Evolutionary conservation across 2,888 invertebrate genomes (phyloP).

Genomic region (Heliconius cydno): DNA sequence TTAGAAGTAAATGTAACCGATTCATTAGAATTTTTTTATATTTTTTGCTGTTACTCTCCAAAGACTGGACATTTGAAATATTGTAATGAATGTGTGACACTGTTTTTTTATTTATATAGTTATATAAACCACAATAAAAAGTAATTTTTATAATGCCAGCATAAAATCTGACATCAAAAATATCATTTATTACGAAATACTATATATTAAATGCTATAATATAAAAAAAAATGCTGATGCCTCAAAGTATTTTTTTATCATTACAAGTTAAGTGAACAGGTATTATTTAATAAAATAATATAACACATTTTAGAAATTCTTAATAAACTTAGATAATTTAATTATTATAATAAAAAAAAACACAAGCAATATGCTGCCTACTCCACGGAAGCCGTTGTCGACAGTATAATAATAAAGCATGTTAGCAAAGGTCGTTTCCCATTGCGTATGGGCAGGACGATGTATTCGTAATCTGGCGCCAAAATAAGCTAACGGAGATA

Average conservation of each 20-base stretch:
- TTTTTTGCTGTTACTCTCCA: neutral
- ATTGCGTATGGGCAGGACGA: conserved; percentile 20
- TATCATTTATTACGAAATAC: neutral
- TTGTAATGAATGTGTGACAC: neutral
- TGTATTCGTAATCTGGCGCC: conserved; percentile 8
- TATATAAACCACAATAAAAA: too few relatives aligned
- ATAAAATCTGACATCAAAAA: neutral
- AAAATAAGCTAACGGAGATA: conserved; percentile 1
- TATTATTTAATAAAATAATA: too few relatives aligned
- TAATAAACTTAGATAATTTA: too few relatives aligned
- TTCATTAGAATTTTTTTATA: neutral
- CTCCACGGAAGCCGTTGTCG: neutral
- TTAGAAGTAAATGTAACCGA: neutral
- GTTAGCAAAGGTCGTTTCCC: conserved; percentile 33
- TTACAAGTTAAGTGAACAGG: too few relatives aligned
- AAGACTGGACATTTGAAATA: neutral
- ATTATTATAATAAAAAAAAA: neutral
- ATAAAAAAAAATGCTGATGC: too few relatives aligned
- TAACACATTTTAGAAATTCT: too few relatives aligned
- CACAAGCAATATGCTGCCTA: neutral
- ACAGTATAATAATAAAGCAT: conserved; percentile 9
- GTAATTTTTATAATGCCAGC: neutral
- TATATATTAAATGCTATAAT: neutral
- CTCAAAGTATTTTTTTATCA: too few relatives aligned
- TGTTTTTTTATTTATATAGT: too few relatives aligned